Evolutionary conservation across 2,113 vertebrate genomes (phyloP), one percentile per base, ranked within the genome.

Genomic region (Gnathonemus longibarbis): DNA sequence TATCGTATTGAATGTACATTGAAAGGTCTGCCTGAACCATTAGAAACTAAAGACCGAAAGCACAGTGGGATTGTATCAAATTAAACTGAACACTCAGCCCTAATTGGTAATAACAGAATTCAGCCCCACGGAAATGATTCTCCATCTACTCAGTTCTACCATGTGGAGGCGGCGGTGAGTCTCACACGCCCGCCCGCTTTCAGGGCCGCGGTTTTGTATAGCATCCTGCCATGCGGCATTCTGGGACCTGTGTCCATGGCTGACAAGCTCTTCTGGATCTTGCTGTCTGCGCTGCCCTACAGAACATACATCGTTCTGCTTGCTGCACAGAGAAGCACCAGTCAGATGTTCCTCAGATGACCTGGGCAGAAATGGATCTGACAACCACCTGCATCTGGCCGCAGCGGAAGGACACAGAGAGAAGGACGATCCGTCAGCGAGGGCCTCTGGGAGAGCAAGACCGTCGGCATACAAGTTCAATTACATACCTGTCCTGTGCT

Each of bases 281-380:
- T 2, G 70, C 15, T 5, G 10, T 6, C 70, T 6, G 31, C 0
- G 31, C 70, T 5, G 3, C 70, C 3, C 13, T 5, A 19, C 66
- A 19, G 74, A 39, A 42, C 35, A 42, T 42, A 19, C 74, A 7
- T 5, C 35, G 35, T 42, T 42, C 31, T 8, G 74, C 84, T 88
- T 42, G 31, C 3, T 84, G 88, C 92, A 74, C 88, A 91, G 80
- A 90, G 53, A 89, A 19, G 42, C 45, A 85, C 74, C 62, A 31
- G 62, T 31, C 62, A 70, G 62, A 70, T 31, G n/a, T 31, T 70
- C 42, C 80, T 84, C 80, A 84, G 24, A n/a, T 9, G 6, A 45
- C 42, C 45, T 4, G n/a, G n/a, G 84, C 46, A 50, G 84, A 50
- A 86, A 27, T 46, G 45, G 42, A 48, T 27, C 46, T 21, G 84